Conservation (phyloP, 2,888 invertebrate genomes). For the Machimus atricapillus region DNA sequence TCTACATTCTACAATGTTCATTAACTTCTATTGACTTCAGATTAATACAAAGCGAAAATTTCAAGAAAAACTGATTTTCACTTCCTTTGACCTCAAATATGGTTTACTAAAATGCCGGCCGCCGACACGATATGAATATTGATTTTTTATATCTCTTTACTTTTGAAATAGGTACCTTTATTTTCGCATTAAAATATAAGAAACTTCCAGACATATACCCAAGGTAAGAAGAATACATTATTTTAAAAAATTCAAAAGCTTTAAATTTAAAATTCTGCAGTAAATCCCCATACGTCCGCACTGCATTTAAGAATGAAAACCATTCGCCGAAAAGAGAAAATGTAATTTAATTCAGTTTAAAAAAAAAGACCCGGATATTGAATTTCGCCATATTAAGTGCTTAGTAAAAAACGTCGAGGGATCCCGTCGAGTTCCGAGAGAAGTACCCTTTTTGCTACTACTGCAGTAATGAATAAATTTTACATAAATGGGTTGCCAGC, state of each 20-base stretch:
- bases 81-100: too few species aligned
- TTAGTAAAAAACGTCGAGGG: background rate
- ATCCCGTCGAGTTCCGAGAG: background rate
- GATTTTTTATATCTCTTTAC: too few species aligned
- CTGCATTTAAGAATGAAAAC: background rate
- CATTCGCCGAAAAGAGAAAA: background rate
- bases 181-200: too few species aligned
- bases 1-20: too few species aligned
- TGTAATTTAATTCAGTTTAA: background rate
- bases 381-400: background rate
- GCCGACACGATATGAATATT: too few species aligned
- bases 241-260: background rate
- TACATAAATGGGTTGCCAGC: background rate
- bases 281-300: background rate
- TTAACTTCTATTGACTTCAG: too few species aligned
- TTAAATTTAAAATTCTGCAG: background rate
- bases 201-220: too few species aligned
- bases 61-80: too few species aligned
- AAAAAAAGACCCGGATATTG: background rate
- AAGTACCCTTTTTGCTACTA: background rate
- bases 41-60: too few species aligned
- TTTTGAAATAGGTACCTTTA: too few species aligned
- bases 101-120: too few species aligned
- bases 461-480: background rate
- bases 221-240: too few species aligned